phyloP scores from a whole-genome alignment of 1,140 invertebrate species.

The Tetramorium parvispinum region DNA sequence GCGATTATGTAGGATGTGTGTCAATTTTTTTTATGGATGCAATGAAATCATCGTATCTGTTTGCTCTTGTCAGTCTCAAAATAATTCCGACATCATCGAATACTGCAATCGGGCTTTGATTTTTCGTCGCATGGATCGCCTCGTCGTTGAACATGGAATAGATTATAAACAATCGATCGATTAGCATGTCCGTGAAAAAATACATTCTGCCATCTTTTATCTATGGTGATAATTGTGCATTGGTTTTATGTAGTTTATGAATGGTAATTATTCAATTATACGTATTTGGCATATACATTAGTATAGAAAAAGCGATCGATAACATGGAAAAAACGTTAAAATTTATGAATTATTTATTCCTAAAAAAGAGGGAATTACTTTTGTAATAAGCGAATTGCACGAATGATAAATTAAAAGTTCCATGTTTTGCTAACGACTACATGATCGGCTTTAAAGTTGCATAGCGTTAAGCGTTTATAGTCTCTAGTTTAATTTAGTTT shows the following conservation, averaged over 20 bases:
- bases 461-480: neutral
- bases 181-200: constrained; percentile 25
- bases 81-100: constrained; percentile 40
- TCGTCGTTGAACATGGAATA: constrained; percentile 1
- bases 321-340: neutral
- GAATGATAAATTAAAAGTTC: neutral
- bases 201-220: constrained; percentile 23
- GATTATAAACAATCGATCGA: neutral
- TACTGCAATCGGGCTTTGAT: constrained; percentile 6
- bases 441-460: neutral
- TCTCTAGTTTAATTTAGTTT: neutral
- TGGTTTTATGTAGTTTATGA: neutral
- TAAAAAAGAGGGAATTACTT: neutral
- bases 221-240: neutral
- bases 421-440: constrained; percentile 1
- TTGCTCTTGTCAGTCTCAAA: constrained; percentile 21
- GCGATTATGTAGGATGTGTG: constrained; percentile 22
- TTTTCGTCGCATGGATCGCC: neutral
- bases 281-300: neutral
- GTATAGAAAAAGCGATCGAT: neutral
- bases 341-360: neutral
- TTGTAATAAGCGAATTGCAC: neutral
- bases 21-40: constrained; percentile 6
- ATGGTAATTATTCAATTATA: constrained; percentile 25
- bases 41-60: constrained; percentile 9